Conservation (phyloP, 2,888 invertebrate species). For the Saturnia japonica region DNA sequence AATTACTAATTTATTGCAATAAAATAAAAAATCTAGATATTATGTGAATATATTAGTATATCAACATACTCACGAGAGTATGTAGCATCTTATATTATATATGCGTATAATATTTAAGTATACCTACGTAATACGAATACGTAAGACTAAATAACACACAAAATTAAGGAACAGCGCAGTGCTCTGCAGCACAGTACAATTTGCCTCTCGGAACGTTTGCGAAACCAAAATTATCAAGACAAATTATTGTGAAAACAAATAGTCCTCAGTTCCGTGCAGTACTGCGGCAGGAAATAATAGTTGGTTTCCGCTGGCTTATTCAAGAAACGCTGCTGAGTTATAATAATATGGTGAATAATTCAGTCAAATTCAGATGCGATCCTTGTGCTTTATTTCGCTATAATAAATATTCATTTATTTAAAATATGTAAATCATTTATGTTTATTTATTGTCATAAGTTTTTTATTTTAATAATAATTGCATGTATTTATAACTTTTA, state of each 20-base stretch:
- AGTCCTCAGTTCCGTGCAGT: conserved; percentile 25
- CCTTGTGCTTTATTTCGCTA: neutral
- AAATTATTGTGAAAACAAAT: conserved; percentile 21
- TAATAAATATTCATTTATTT: neutral
- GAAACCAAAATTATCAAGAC: conserved; percentile 24
- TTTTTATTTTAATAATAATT: too few species aligned
- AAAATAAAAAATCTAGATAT: too few species aligned
- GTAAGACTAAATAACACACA: neutral
- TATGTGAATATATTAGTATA: too few species aligned
- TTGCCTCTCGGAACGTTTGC: conserved; percentile 34
- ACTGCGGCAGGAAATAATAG: conserved; percentile 29
- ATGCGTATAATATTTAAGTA: too few species aligned
- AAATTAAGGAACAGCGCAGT: neutral
- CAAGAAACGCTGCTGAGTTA: conserved; percentile 24
- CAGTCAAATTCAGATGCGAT: conserved; percentile 8
- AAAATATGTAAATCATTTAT: neutral
- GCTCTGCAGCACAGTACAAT: conserved; percentile 27
- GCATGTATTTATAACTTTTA: too few species aligned
- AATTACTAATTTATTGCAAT: too few species aligned
- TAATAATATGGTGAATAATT: conserved; percentile 23
- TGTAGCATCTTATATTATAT: too few species aligned
- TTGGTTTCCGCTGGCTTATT: conserved; percentile 28
- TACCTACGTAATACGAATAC: too few species aligned
- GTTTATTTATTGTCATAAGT: too few species aligned
- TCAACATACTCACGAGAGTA: too few species aligned